A percentile compares a stretch with the other conserved stretches of the same genome.
Conservation (phyloP, 2,797 vertebrate species). For the Hephaestus fuliginosus region DNA sequence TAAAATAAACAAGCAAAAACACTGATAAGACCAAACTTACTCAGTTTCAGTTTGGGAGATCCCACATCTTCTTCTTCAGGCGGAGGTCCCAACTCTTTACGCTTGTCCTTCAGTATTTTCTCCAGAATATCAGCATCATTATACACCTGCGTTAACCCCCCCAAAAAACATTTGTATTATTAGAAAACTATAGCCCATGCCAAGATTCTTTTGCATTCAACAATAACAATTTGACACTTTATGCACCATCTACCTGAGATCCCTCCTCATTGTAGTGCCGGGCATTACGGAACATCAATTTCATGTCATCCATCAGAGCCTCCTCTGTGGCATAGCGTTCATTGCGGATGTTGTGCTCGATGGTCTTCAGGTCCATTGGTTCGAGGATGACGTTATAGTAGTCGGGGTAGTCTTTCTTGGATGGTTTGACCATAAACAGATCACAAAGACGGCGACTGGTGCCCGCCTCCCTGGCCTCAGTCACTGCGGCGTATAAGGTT, state of each 20-base stretch:
- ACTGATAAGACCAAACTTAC: constrained; percentile 81
- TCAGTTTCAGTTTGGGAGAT: constrained; percentile 97
- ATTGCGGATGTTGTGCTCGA: constrained; percentile 94
- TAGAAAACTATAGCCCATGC: background rate
- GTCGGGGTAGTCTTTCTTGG: constrained; percentile 99
- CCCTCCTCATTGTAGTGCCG: constrained; percentile 99
- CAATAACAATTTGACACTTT: background rate
- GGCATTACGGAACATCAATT: constrained; percentile 97
- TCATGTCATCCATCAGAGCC: constrained; percentile 95
- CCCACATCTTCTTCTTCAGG: constrained; percentile 94
- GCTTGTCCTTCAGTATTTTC: constrained; percentile 96
- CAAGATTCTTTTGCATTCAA: background rate
- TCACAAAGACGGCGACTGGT: constrained; percentile 94
- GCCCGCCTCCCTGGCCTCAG: constrained; percentile 90
- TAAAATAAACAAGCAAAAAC: background rate
- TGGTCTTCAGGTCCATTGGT: constrained; percentile 98
- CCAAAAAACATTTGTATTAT: background rate
- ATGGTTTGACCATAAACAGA: constrained; percentile 98
- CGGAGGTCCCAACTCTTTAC: constrained; percentile 93
- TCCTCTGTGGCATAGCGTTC: constrained; percentile 95
- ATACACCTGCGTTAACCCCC: constrained; percentile 89
- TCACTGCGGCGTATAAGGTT: constrained; percentile 91
- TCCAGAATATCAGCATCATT: constrained; percentile 97
- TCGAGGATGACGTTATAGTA: constrained; percentile 99
- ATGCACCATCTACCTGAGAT: constrained; percentile 89